Conservation (phyloP, 2,888 invertebrate genomes). For the Caenorhabditis macrosperma region DNA sequence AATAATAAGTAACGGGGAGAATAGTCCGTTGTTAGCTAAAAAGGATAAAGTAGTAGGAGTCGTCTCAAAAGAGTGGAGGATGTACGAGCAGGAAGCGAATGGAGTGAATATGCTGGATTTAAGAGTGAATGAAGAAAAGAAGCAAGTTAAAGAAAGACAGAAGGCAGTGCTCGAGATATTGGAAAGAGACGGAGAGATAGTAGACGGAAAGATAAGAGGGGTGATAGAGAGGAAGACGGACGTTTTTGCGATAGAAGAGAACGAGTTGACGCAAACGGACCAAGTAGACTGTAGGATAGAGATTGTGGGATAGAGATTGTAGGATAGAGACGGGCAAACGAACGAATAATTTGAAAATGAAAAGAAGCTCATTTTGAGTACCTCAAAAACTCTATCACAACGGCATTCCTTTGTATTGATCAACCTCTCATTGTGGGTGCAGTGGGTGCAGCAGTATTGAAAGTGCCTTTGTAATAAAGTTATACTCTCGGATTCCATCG, state of each 20-base stretch:
- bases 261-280: slow-evolving; percentile 22
- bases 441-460: too few species aligned
- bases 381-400: too few species aligned
- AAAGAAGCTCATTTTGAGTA: too few species aligned
- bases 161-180: not conserved
- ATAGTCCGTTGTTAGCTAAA: not conserved
- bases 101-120: not conserved
- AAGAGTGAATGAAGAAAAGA: not conserved
- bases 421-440: too few species aligned
- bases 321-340: too few species aligned
- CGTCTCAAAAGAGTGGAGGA: not conserved
- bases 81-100: too few species aligned
- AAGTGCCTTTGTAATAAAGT: too few species aligned
- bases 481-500: too few species aligned
- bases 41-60: not conserved
- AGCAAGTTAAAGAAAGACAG: not conserved
- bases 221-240: slow-evolving; percentile 9
- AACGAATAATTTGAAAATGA: too few species aligned
- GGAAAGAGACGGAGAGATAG: not conserved
- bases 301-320: too few species aligned
- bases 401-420: too few species aligned
- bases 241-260: slow-evolving; percentile 34
- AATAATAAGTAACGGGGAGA: not conserved
- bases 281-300: slow-evolving; percentile 7
- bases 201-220: not conserved